Base-by-base conservation (phyloP, 1,140 invertebrate genomes). In the Drosophila hydei region DNA sequence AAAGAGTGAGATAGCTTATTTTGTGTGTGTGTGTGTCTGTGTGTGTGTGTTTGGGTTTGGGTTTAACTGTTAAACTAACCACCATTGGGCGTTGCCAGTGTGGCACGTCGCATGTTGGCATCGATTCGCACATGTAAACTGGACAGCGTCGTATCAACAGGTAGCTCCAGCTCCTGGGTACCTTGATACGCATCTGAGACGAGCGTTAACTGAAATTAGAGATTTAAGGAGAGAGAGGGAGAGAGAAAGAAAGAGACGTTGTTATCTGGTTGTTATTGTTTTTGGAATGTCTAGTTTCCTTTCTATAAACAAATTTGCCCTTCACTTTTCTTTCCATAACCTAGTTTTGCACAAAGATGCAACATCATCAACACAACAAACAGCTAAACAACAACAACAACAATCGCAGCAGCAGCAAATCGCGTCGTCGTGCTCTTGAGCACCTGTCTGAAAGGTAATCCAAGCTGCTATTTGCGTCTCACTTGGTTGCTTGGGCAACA, bases 291-390 rank as follows among this genome's bases (percentile, higher is more conserved):
- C 77, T 85, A 79, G 75, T 77, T 84, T 87, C 81, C 83, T 85
- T 85, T 85, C 83, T 78, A 87, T 69, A 69, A 75, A 81, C 71
- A 85, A 58, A 72, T 77, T 75, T 78, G 87, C 85, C 85, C 85
- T 89, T 89, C 85, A 89, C 85, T 89, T 89, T 89, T 85, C 80
- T 89, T 89, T 89, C 85, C 80, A 78, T 89, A 89, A 89, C 85
- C 85, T 80, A 89, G 85, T 89, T 89, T 89, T 75, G 78, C 83
- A 83, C 75, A 85, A 85, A 85, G 81, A 85, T 85, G 81, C 81
- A 85, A 65, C 81, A 85, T 85, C 81, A 85, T 85, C 63, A 73
- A 68, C 72, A 68, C 72, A 67, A 59, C 75, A 83, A 61, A 60
- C 48, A 18, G 14, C n/a, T 2, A 48, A 54, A 48, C 33, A 83